Evolutionary conservation across 2,113 vertebrate species (phyloP).

Genomic region (Gopherus flavomarginatus): DNA sequence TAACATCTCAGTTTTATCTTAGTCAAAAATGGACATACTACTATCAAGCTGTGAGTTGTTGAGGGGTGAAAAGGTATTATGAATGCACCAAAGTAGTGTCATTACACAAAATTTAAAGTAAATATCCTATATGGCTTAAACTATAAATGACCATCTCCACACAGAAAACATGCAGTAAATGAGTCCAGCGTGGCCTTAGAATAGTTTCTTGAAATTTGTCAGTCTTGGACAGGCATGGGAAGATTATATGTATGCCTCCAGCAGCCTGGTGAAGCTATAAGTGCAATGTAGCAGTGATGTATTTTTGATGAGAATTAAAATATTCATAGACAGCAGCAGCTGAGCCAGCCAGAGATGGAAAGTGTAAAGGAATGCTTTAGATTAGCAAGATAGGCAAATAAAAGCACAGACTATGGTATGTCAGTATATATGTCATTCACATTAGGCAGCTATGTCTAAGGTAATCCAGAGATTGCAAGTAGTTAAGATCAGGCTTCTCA

Average conservation of each 20-base stretch:
- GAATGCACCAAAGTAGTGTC: neutral
- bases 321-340: slow-evolving; percentile 27
- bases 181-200: neutral
- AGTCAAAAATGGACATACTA: neutral
- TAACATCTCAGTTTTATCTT: neutral
- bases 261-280: accelerated
- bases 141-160: neutral
- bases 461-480: accelerated
- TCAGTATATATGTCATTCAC: accelerated
- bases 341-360: neutral
- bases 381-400: neutral
- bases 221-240: neutral
- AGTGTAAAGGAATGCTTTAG: neutral
- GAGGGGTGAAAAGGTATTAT: neutral
- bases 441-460: accelerated
- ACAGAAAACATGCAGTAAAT: neutral
- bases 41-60: neutral
- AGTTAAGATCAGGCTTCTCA: neutral
- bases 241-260: neutral
- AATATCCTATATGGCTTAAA: neutral
- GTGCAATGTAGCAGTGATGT: neutral
- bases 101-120: neutral
- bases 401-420: neutral
- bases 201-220: neutral
- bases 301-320: slow-evolving; percentile 53